phyloP scores from a whole-genome alignment of 2,797 vertebrate species.

The Morelia viridis region DNA sequence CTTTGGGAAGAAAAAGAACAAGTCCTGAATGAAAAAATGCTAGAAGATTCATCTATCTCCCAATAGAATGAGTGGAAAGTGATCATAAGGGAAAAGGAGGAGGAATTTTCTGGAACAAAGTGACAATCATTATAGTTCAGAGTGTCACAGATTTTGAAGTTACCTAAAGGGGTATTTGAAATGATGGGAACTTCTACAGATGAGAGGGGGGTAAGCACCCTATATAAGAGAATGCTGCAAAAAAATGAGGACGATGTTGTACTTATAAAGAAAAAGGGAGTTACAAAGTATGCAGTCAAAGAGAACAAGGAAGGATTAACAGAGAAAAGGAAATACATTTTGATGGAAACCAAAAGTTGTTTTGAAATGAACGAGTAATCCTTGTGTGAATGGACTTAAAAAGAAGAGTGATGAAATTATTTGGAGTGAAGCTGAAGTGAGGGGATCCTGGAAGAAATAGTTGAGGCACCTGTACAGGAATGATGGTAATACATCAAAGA shows the following conservation, averaged over 20 bases:
- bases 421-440: background rate
- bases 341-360: background rate
- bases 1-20: background rate
- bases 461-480: too few species aligned
- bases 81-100: background rate
- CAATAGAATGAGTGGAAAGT: background rate
- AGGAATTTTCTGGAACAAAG: background rate
- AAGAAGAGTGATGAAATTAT: background rate
- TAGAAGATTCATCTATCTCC: background rate
- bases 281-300: background rate
- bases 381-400: background rate
- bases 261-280: background rate
- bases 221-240: background rate
- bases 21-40: background rate
- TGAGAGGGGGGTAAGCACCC: too few species aligned
- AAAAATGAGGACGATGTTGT: background rate
- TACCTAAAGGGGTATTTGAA: background rate
- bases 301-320: background rate
- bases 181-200: background rate
- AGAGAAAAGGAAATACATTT: background rate
- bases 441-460: background rate
- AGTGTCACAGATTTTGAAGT: background rate
- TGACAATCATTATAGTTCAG: background rate
- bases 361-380: background rate
- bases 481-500: too few species aligned